Evolutionary conservation across 2,797 vertebrate genomes (phyloP).

Genomic region (Pipistrellus kuhlii): DNA sequence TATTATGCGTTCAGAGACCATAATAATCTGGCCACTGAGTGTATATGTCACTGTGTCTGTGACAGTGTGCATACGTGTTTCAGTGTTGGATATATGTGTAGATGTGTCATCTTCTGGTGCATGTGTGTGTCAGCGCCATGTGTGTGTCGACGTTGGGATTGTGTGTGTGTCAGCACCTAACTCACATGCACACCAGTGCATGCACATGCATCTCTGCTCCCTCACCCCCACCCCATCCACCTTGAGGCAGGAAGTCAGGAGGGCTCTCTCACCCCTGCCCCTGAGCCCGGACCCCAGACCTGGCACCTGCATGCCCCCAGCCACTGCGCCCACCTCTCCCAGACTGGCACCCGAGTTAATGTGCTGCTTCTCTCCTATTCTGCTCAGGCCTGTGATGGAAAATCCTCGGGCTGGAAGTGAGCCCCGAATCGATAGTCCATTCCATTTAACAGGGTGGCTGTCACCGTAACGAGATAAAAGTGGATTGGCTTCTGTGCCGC

Average conservation of each 20-base stretch:
- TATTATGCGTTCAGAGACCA: no score
- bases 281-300: background rate
- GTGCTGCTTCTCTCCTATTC: constrained; percentile 88
- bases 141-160: background rate
- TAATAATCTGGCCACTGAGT: no score
- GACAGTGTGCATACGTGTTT: background rate
- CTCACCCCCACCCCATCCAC: background rate
- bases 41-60: background rate
- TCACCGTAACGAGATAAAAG: constrained; percentile 92
- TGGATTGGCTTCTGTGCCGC: constrained; percentile 90
- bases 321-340: background rate
- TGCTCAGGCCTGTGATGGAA: constrained; percentile 87
- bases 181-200: accelerated
- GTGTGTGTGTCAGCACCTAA: background rate
- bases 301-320: background rate
- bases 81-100: background rate
- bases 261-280: background rate
- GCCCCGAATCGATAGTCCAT: constrained; percentile 92
- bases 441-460: constrained; percentile 92
- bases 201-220: accelerated
- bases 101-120: background rate
- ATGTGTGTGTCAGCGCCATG: accelerated
- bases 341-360: constrained; percentile 87
- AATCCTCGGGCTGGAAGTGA: constrained; percentile 88
- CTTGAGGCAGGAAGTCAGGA: no score